These are phyloP conservation scores for Scalopus aquaticus DNA, from an alignment of 2,113 vertebrate genomes.

Conservation along the genomic window DNA sequence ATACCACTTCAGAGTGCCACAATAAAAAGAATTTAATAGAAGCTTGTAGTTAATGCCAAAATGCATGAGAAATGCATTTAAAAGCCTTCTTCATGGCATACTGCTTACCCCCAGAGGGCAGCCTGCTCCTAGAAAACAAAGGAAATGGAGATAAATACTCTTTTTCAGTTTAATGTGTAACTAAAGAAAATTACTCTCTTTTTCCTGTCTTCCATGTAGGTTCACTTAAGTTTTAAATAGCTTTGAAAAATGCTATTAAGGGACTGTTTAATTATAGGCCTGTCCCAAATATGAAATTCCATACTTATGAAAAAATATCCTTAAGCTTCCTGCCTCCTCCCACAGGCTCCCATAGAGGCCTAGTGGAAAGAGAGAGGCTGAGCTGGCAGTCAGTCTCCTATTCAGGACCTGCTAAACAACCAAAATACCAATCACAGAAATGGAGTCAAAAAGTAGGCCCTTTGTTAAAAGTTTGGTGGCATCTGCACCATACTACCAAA, in stretches of 20 bases:
- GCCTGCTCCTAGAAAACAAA: slow-evolving; percentile 68
- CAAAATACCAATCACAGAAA: background rate
- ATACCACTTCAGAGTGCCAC: background rate
- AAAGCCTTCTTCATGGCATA: slow-evolving; percentile 59
- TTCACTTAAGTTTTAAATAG: slow-evolving; percentile 44
- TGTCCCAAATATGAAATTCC: slow-evolving; percentile 42
- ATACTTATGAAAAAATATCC: background rate
- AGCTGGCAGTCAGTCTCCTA: slow-evolving; percentile 8
- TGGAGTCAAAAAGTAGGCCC: background rate
- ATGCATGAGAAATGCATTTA: slow-evolving; percentile 21
- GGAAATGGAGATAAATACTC: slow-evolving; percentile 61
- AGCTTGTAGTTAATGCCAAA: slow-evolving; percentile 61
- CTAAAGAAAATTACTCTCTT: slow-evolving; percentile 43
- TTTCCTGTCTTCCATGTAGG: slow-evolving; percentile 14
- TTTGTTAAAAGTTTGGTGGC: background rate
- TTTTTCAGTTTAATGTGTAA: slow-evolving; percentile 39
- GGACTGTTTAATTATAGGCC: slow-evolving; percentile 24
- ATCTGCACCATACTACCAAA: background rate
- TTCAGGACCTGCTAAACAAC: background rate
- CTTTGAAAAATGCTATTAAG: slow-evolving; percentile 28
- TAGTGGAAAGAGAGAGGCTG: background rate
- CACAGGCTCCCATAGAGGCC: background rate
- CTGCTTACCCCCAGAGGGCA: slow-evolving; percentile 59
- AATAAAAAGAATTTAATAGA: slow-evolving; percentile 56
- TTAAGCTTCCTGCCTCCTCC: background rate